Conservation (phyloP, 2,113 vertebrate genomes). For the Lagopus muta region DNA sequence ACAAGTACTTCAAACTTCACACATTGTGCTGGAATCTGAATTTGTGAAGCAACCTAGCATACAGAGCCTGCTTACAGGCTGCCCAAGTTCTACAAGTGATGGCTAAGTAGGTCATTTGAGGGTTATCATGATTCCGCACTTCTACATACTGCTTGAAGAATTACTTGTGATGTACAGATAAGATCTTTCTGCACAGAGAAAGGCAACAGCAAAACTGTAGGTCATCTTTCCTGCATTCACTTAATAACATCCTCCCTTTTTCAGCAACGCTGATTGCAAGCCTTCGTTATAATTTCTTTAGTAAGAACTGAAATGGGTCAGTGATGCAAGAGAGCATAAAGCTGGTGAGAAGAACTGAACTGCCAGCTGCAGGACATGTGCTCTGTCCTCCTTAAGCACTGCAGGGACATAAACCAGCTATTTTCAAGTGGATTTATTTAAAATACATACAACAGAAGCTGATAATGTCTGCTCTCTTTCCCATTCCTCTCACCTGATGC, state of each 20-base stretch:
- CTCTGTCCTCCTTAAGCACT: background rate
- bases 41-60: accelerated
- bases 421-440: background rate
- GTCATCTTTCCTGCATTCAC: background rate
- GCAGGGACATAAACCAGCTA: accelerated
- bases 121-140: background rate
- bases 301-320: background rate
- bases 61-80: background rate
- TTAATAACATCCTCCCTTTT: background rate
- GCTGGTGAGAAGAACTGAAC: background rate
- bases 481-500: accelerated
- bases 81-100: background rate
- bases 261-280: background rate
- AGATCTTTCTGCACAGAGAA: background rate
- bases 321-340: background rate
- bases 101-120: background rate
- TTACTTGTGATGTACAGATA: background rate
- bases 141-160: background rate
- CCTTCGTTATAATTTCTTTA: background rate
- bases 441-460: background rate
- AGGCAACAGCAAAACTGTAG: background rate
- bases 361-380: no score
- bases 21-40: background rate
- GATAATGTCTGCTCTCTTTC: background rate
- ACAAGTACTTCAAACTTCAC: background rate